Base-by-base conservation (phyloP, 2,797 vertebrate genomes). In the Poeciliopsis infans region DNA sequence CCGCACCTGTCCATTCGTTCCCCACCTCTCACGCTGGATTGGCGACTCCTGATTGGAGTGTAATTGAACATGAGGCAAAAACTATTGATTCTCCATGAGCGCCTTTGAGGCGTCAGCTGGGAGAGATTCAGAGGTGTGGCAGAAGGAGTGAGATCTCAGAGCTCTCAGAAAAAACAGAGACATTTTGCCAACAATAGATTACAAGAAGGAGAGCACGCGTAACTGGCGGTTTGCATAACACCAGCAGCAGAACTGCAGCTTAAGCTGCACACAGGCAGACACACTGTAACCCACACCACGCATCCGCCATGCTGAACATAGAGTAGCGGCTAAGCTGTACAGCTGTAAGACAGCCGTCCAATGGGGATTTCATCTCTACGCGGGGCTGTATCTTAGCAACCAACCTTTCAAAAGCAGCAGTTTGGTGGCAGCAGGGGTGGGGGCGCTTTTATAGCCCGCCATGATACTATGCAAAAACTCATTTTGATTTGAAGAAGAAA, bases 331-430 rank as follows among this genome's bases (percentile, higher is more conserved):
- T 69, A 7, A 82, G 84, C 79, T 87, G 66, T 89, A 88, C 86
- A 92, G 91, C 93, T 92, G 89, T 84, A 93, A 86, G 71, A 86
- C 93, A 84, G 74, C 87, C 86, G 73, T 86, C 94, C 89, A 88
- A 91, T 87, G 79, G 82, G 90, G 82, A 95, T 94, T 95, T 95
- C 78, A 95, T 94, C 93, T 94, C 92, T 83, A 87, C 88, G 88
- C 76, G 84, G 77, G 90, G 87, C 81, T 71, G 96, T 97, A 95
- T 96, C 97, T 95, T 97, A 97, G 97, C 97, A 98, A 97, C 97
- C 94, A 45, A 45, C 68, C 88, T 93, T 94, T 95, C 88, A 94
- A 96, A 95, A 87, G 89, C 88, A 94, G 86, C 92, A 89, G 93
- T 93, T 85, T 93, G 93, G 93, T 95, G 93, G 92, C 93, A 88